phyloP scores from a whole-genome alignment of 2,113 vertebrate genomes.

The Boleophthalmus pectinirostris region DNA sequence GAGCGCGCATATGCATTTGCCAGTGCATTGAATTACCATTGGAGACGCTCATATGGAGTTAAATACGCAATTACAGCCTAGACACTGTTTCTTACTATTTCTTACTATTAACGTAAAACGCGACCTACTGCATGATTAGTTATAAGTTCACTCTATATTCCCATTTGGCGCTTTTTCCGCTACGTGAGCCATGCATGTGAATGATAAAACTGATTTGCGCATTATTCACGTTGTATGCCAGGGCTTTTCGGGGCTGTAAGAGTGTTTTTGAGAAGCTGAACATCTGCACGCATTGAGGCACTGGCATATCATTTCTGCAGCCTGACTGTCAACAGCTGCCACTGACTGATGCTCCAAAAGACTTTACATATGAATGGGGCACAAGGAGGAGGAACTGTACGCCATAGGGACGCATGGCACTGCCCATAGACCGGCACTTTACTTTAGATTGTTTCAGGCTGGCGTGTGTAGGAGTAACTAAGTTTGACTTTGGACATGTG shows the following conservation, averaged over 20 bases:
- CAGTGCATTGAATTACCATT: not conserved
- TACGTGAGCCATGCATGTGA: constrained; percentile 19
- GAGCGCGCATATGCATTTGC: not conserved
- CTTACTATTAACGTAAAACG: constrained; percentile 15
- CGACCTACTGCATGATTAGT: constrained; percentile 1
- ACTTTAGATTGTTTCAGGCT: constrained; percentile 54
- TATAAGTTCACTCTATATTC: constrained; percentile 4
- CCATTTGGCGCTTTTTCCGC: not conserved
- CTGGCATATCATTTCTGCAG: constrained; percentile 36
- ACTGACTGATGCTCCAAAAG: constrained; percentile 39
- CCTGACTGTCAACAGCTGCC: constrained; percentile 58
- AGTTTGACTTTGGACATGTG: constrained; percentile 17
- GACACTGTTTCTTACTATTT: not conserved
- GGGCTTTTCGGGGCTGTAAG: constrained; percentile 25
- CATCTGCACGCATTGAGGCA: constrained; percentile 68
- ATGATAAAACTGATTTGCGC: constrained; percentile 39
- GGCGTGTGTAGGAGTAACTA: constrained; percentile 26
- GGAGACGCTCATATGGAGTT: not conserved
- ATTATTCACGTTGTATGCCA: constrained; percentile 43
- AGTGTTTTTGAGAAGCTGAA: constrained; percentile 60
- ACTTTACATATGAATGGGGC: constrained; percentile 68
- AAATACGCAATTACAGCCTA: not conserved
- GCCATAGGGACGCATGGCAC: constrained; percentile 28
- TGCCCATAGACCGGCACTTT: constrained; percentile 52
- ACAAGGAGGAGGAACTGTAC: constrained; percentile 48